Conservation (phyloP, 2,113 vertebrate genomes). For the Microcebus ravelobensis region DNA sequence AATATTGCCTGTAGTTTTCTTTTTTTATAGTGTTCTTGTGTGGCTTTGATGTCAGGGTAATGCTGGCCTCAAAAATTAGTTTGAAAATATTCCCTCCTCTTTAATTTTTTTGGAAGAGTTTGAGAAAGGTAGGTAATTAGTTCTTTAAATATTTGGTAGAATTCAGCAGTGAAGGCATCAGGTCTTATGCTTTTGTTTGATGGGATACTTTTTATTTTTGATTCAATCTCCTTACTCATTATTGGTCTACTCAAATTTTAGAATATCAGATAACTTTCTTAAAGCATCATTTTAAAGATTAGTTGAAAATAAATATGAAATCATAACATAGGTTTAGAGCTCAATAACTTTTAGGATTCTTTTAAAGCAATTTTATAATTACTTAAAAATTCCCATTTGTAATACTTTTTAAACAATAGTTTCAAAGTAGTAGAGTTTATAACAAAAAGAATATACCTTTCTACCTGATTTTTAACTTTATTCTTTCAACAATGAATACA, state of each 20-base stretch:
- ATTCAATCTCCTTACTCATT: not conserved
- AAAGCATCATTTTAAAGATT: not conserved
- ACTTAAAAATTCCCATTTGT: not conserved
- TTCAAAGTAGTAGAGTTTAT: not conserved
- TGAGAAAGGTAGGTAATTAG: not conserved
- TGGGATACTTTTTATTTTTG: not conserved
- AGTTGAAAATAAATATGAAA: not conserved
- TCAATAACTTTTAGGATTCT: not conserved
- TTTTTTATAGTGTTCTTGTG: not conserved
- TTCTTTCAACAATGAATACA: not conserved
- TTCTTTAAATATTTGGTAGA: not conserved
- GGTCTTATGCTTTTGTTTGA: not conserved
- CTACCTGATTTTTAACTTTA: not conserved
- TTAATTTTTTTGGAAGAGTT: not conserved
- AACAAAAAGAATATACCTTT: not conserved
- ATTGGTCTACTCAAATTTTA: not conserved
- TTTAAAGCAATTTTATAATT: not conserved
- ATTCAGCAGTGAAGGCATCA: not conserved
- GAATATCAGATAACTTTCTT: not conserved
- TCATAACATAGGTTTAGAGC: not conserved
- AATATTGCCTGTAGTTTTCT: not conserved
- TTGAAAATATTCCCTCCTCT: not conserved
- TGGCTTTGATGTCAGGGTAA: not conserved
- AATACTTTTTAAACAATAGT: not conserved
- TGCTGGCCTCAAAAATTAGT: not conserved